Evolutionary conservation across 2,888 invertebrate species (phyloP), one percentile per base, ranked within the genome.

Genomic region (Aphidius colemani): DNA sequence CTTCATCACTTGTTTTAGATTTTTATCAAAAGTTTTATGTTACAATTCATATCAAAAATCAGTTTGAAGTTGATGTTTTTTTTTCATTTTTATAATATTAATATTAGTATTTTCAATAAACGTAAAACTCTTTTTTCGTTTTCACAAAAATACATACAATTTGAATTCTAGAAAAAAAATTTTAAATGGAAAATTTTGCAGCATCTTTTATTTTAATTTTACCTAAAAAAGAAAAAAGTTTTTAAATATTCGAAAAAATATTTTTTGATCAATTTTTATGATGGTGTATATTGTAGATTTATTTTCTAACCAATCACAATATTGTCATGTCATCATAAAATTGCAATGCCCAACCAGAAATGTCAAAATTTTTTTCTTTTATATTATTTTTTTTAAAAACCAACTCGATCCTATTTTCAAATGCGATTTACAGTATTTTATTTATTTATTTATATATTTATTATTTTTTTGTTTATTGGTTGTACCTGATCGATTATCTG

Each of bases 311-410:
- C 61, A 66, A 67, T 69, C 69, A 72, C 69, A 65, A 68, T 30
- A 71, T 69, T 67, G 69, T 69, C 69, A 68, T 65, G 69, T 72
- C 72, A 73, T 66, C 67, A 64, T 64, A 61, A 69, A 66, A 71
- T 70, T 68, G 70, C 66, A 60, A 65, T 62, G 46, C 59, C 43
- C 18, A 57, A 18, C 46, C 46, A 57, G n/a, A 39, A 45, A 46
- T 46, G 18, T n/a, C 57, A 39, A 9, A 57, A 46, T 30, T 18
- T 6, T 56, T 13, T 7, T n/a, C 30, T 44, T 44, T 18, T 18
- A 30, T 44, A 9, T n/a, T 51, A 10, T 39, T 53, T 53, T 53
- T n/a, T 39, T 0, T 18, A 18, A 18, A 30, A 30, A 30, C 53
- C 10, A 4, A 62, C 11, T 41, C 9, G 10, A n/a, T 8, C 46